These are phyloP conservation scores for Caenorhabditis sp. DNA, from an alignment of 2,888 invertebrate species.

Conservation along the genomic window DNA sequence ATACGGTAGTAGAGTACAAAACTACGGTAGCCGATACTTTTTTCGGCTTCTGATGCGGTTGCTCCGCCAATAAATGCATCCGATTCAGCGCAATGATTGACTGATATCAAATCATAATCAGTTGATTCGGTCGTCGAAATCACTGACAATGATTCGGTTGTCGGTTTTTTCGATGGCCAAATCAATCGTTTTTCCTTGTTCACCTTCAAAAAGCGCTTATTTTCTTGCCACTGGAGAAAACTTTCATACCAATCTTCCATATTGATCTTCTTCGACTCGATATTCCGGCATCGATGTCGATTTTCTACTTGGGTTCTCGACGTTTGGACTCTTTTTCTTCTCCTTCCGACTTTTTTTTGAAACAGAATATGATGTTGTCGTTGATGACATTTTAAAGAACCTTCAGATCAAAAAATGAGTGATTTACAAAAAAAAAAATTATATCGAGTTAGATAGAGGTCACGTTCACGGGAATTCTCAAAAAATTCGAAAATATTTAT, in stretches of 20 bases:
- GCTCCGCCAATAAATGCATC: conserved; percentile 21
- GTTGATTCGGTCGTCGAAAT: background rate
- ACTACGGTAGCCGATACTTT: conserved; percentile 12
- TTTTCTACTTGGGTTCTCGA: background rate
- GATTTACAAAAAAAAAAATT: too few relatives aligned
- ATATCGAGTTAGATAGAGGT: too few relatives aligned
- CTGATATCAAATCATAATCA: background rate
- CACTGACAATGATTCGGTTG: background rate
- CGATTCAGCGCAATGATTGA: background rate
- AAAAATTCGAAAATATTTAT: too few relatives aligned
- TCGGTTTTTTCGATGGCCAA: conserved; percentile 6
- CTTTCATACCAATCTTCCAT: background rate
- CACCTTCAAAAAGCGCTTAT: too few relatives aligned
- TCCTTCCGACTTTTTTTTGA: background rate
- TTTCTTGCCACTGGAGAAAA: too few relatives aligned
- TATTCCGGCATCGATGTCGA: conserved; percentile 2
- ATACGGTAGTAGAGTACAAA: conserved; percentile 22
- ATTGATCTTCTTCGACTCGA: conserved; percentile 1
- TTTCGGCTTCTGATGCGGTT: conserved; percentile 10
- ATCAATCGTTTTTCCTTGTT: background rate
- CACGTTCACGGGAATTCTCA: too few relatives aligned
- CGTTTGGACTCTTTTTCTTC: background rate
- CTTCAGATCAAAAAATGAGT: too few relatives aligned
- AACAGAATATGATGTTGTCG: background rate
- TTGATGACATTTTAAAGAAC: background rate